Percentiles rank a stretch among this genome's conserved stretches.
Evolutionary conservation across 2,113 vertebrate species (phyloP).

Genomic region (Paralichthys olivaceus): DNA sequence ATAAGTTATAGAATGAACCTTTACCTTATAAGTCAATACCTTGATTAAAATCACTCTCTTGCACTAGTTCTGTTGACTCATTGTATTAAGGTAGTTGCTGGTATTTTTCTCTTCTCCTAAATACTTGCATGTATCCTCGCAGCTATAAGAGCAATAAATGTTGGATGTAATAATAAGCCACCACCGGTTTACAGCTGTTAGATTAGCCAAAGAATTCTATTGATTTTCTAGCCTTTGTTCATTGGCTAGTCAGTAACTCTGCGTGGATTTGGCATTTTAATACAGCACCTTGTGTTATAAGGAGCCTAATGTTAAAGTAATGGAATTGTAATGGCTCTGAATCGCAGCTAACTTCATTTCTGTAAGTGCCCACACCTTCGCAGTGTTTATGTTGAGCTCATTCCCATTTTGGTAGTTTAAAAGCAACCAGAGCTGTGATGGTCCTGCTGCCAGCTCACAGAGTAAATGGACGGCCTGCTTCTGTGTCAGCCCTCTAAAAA

Average conservation of each 20-base stretch:
- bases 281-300: constrained; percentile 35
- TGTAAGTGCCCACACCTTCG: constrained; percentile 67
- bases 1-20: not conserved
- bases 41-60: not conserved
- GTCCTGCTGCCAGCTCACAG: constrained; percentile 73
- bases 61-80: constrained; percentile 3
- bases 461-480: constrained; percentile 79
- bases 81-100: not conserved
- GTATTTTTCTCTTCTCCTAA: not conserved
- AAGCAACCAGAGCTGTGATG: constrained; percentile 67
- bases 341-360: constrained; percentile 59
- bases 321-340: constrained; percentile 51
- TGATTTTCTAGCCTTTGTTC: constrained; percentile 29
- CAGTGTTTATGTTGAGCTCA: constrained; percentile 75
- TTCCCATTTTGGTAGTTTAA: constrained; percentile 76
- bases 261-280: constrained; percentile 38
- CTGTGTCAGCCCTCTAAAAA: constrained; percentile 83
- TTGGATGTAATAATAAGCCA: constrained; percentile 14
- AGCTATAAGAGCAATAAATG: not conserved
- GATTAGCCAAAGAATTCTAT: constrained; percentile 15
- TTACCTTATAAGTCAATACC: not conserved
- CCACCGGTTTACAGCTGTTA: constrained; percentile 9
- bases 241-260: constrained; percentile 7
- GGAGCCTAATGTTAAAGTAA: constrained; percentile 50
- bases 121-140: constrained; percentile 4